Percentiles rank a stretch among this genome's conserved stretches.
These are phyloP conservation scores for Tetramorium alpestre DNA, from an alignment of 1,140 invertebrate genomes.

Conservation along the genomic window DNA sequence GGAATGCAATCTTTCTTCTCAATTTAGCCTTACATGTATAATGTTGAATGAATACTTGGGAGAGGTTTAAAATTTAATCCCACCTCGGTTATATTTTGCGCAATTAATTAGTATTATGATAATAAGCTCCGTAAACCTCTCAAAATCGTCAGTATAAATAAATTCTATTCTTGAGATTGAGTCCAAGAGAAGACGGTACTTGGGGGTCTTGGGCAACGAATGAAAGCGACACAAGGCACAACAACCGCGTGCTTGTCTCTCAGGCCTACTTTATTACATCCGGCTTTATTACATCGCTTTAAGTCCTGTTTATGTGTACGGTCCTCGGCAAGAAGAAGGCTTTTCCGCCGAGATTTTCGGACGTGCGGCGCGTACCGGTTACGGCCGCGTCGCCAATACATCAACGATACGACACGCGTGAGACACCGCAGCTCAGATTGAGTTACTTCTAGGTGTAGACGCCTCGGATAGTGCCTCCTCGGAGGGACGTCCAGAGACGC, in stretches of 20 bases:
- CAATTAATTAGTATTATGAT: not conserved
- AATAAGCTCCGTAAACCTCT: too few relatives aligned
- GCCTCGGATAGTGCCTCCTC: slow-evolving; percentile 81
- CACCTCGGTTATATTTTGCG: not conserved
- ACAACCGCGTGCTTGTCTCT: not conserved
- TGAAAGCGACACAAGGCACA: too few relatives aligned
- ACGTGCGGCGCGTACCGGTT: not conserved
- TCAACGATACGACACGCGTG: not conserved
- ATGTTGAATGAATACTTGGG: not conserved
- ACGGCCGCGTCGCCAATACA: slow-evolving; percentile 2
- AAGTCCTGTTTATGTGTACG: slow-evolving; percentile 46
- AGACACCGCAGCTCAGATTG: slow-evolving; percentile 81
- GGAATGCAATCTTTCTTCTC: not conserved
- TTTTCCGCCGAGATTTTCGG: not conserved
- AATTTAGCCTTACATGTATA: not conserved
- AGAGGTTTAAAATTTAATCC: slow-evolving; percentile 29
- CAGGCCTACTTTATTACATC: not conserved
- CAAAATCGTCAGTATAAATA: not conserved
- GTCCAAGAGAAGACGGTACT: not conserved
- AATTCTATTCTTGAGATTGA: not conserved
- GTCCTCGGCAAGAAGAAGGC: not conserved
- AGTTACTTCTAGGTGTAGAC: slow-evolving; percentile 85
- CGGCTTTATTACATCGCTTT: too few relatives aligned
- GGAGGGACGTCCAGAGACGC: slow-evolving; percentile 75
- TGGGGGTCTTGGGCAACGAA: not conserved